phyloP scores from a whole-genome alignment of 1,140 invertebrate genomes.

The Habropoda laboriosa region DNA sequence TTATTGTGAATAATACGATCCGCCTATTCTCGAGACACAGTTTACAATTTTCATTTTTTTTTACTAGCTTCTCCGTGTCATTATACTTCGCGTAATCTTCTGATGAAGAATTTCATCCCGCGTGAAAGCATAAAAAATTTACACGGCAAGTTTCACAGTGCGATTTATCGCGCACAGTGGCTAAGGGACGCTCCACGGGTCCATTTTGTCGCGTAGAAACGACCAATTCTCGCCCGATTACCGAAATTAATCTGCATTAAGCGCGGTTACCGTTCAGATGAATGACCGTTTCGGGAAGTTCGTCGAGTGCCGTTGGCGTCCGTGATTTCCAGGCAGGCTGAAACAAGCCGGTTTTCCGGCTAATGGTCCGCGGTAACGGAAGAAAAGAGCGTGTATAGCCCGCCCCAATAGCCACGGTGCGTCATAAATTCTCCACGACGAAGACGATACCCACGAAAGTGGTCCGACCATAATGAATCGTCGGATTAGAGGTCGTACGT shows the following conservation, averaged over 20 bases:
- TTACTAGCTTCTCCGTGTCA: too few relatives aligned
- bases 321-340: not conserved
- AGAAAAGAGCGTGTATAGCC: slow-evolving; percentile 5
- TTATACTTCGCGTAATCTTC: too few relatives aligned
- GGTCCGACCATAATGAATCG: slow-evolving; percentile 8
- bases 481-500: not conserved
- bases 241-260: slow-evolving; percentile 27
- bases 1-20: too few relatives aligned
- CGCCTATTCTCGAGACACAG: too few relatives aligned
- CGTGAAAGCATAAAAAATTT: not conserved
- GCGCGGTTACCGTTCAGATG: not conserved
- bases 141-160: not conserved
- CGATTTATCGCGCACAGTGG: not conserved
- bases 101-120: too few relatives aligned
- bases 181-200: not conserved
- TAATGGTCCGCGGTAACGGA: not conserved
- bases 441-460: not conserved
- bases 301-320: slow-evolving; percentile 3
- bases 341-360: not conserved
- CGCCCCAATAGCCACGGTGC: not conserved
- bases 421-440: not conserved
- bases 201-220: slow-evolving; percentile 11
- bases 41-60: too few relatives aligned
- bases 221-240: slow-evolving; percentile 7
- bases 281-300: not conserved